Base-by-base conservation (phyloP, 2,113 vertebrate genomes). In the Tenrec ecaudatus region DNA sequence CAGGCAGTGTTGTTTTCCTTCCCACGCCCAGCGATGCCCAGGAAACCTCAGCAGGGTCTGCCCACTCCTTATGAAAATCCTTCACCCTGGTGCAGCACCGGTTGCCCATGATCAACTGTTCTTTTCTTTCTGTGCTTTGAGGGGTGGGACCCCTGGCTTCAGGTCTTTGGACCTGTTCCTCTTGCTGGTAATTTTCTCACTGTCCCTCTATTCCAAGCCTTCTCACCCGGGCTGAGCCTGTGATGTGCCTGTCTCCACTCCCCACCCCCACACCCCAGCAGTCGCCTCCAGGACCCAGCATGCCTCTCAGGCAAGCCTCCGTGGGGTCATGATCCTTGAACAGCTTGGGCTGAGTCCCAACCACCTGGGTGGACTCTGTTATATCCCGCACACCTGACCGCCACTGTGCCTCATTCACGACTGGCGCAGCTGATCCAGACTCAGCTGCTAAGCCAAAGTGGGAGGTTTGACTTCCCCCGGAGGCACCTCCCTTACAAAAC, bases 211-310 rank as follows among this genome's bases (percentile, higher is more conserved):
- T 80, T 40, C 66, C 27, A 11, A 9, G 1, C 19, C 71, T 93
- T 79, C 86, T 77, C 68, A 27, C 15, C 75, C 60, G 47, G 2
- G 0, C 17, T 53, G 27, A 53, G 79, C 47, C n/a, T 1, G 62
- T 12, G 90, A 92, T 10, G 62, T 12, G 47, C 58, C 84, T 64
- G 57, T 43, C 33, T 7, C 40, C 40, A 40, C 60, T 20, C 23
- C 23, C 12, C 64, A 94, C 40, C 6, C 0, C 80, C 89, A 78
- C 60, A 10, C 23, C 23, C 12, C 25, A 94, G 80, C 66, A 77
- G 76, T 40, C 86, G 88, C 33, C 85, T 87, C 17, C 6, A 88
- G 86, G 75, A 86, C 80, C 73, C 86, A 95, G 89, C 92, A 92
- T 0, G 88, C 92, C 79, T 92, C 73, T 40, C 47, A 1, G 0